A percentile compares a stretch with the other conserved stretches of the same genome.
Evolutionary conservation across 2,113 vertebrate species (phyloP).

Genomic region (Hypanus sabinus): DNA sequence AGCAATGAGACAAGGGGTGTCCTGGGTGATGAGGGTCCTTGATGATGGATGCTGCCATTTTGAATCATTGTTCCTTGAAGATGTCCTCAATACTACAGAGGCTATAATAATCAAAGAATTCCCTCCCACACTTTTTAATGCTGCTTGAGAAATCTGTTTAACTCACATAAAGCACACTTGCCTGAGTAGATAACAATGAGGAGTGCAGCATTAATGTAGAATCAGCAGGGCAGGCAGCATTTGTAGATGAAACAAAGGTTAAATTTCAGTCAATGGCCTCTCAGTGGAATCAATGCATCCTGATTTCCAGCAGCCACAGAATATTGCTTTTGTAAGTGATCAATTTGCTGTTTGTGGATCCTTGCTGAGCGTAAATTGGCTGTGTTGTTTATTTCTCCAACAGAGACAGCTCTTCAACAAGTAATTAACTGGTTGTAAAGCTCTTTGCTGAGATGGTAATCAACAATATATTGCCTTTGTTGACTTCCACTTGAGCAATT

Average conservation of each 20-base stretch:
- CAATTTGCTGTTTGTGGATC: not conserved
- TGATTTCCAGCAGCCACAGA: too few relatives aligned
- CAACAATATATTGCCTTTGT: not conserved
- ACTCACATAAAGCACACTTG: not conserved
- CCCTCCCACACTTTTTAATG: not conserved
- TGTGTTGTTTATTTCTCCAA: not conserved
- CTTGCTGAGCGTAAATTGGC: not conserved
- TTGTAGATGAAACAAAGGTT: too few relatives aligned
- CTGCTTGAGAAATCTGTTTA: not conserved
- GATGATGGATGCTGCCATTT: too few relatives aligned
- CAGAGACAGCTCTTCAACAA: not conserved
- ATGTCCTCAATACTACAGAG: too few relatives aligned
- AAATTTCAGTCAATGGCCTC: too few relatives aligned
- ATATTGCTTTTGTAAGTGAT: too few relatives aligned
- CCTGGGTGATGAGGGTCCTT: too few relatives aligned
- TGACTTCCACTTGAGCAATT: not conserved
- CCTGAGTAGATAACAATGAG: not conserved
- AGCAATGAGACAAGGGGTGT: too few relatives aligned
- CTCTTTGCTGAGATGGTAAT: not conserved
- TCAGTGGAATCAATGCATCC: too few relatives aligned
- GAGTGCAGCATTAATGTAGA: not conserved
- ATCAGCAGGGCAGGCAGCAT: too few relatives aligned
- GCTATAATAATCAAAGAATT: not conserved
- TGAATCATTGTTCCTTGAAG: too few relatives aligned
- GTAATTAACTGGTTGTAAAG: not conserved